A percentile compares a stretch with the other conserved stretches of the same genome.
Conservation (phyloP, 2,113 vertebrate genomes). For the Oenanthe melanoleuca region DNA sequence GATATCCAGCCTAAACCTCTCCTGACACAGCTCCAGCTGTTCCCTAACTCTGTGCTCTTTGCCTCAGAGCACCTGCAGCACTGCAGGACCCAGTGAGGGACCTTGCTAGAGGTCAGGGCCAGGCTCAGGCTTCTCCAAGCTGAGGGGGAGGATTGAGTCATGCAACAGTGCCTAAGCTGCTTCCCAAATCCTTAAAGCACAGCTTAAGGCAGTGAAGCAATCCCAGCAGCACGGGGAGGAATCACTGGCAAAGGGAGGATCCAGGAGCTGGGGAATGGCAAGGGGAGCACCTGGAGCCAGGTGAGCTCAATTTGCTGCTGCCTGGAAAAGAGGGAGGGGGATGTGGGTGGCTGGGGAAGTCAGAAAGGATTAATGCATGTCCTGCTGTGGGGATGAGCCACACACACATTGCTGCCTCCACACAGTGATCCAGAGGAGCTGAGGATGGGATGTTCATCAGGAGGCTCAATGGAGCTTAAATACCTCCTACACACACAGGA, state of each 20-base stretch:
- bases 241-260: background rate
- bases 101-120: background rate
- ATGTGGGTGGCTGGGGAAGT: no score
- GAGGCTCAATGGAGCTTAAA: background rate
- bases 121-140: background rate
- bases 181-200: background rate
- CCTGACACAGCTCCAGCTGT: rapidly evolving
- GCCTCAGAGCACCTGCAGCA: background rate
- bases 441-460: background rate
- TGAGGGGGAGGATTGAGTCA: background rate
- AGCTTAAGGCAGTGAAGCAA: background rate
- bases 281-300: background rate
- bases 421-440: background rate
- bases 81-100: background rate
- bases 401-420: rapidly evolving
- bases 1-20: rapidly evolving
- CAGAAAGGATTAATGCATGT: background rate
- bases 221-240: rapidly evolving
- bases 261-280: background rate
- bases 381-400: background rate
- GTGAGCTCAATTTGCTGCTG: background rate
- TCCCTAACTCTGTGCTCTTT: background rate
- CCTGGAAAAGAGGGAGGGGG: background rate
- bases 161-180: background rate
- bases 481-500: background rate